Evolutionary conservation across 2,888 invertebrate genomes (phyloP), one percentile per base, ranked within the genome.

Genomic region (Spialia ferax): DNA sequence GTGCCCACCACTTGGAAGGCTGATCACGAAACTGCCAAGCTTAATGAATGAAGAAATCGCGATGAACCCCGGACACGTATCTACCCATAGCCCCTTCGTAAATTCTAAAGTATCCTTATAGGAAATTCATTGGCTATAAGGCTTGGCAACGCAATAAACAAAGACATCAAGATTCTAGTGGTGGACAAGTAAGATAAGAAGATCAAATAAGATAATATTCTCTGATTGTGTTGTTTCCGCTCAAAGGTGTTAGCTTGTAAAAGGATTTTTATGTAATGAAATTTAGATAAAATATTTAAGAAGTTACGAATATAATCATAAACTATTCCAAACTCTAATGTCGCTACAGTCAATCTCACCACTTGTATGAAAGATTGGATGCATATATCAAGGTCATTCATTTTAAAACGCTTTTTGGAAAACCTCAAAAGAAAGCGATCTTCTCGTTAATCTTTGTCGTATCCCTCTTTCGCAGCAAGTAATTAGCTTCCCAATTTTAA

Each of bases 41-140:
- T 88, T 92, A 93, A 93, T 93, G 93, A 94, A 91, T 91, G 89
- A 91, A 93, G 91, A 89, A 89, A 89, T 87, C 84, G 78, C 81
- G 78, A 81, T 67, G 70, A 71, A 77, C 83, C 84, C 87, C 84
- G 80, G 85, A 85, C 84, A 85, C 84, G 84, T 82, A 81, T 81
- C 84, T 77, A 74, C 77, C 75, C 79, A 76, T 76, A 77, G 79
- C 77, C 83, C 83, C 84, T 80, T 78, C 81, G 81, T 87, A 83
- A 76, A 85, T 84, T 87, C 80, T 85, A 86, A 87, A 88, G 78
- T 84, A 69, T 72, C 69, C 77, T 71, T 69, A 56, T 32, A 64
- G 56, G n/a, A 32, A 22, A 64, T 56, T 48, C 63, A 64, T 64
- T 64, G 63, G 32, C 63, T 45, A n/a, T 63, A n/a, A 2, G 15